Evolutionary conservation across 2,888 invertebrate species (phyloP), one percentile per base, ranked within the genome.

Genomic region (Acronicta leporina): DNA sequence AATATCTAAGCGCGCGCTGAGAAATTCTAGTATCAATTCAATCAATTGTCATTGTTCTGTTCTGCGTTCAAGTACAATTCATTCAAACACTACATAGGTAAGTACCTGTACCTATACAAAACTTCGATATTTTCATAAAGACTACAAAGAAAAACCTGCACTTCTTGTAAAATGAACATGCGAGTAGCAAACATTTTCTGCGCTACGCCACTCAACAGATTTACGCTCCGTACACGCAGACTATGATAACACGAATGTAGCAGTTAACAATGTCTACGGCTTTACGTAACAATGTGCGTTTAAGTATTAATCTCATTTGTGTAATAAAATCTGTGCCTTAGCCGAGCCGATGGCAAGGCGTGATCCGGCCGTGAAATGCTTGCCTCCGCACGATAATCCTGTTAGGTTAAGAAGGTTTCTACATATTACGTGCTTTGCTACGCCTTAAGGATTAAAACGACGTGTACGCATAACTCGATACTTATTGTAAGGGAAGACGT

Each of bases 401-500:
- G 96, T 96, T 96, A 96, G 95, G 95, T 95, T 96, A 96, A 96
- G 96, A 96, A 95, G 96, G 95, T 96, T 96, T 96, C 95, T 95
- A 95, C 95, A 95, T 95, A 96, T 96, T 95, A 96, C 95, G 94
- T 95, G 95, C 95, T 95, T 95, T 95, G 95, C 94, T 94, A 90
- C 95, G 95, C 95, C 95, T 95, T 95, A 95, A 94, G 95, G 95
- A 96, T 96, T 96, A 95, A 93, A 94, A 92, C 93, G 90, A 87
- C 89, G 84, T 87, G 85, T 87, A 88, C 86, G 85, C 87, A 90
- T 88, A 91, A 89, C 88, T 90, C 89, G 84, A 87, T 89, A 89
- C 84, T 80, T 86, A 86, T 69, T 64, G 71, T 66, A 62, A 68
- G 68, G 68, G 74, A 68, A 73, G 66, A 77, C 68, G 56, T 73